Evolutionary conservation across 2,113 vertebrate species (phyloP), one percentile per base, ranked within the genome.

Genomic region (Pseudopipra pipra): DNA sequence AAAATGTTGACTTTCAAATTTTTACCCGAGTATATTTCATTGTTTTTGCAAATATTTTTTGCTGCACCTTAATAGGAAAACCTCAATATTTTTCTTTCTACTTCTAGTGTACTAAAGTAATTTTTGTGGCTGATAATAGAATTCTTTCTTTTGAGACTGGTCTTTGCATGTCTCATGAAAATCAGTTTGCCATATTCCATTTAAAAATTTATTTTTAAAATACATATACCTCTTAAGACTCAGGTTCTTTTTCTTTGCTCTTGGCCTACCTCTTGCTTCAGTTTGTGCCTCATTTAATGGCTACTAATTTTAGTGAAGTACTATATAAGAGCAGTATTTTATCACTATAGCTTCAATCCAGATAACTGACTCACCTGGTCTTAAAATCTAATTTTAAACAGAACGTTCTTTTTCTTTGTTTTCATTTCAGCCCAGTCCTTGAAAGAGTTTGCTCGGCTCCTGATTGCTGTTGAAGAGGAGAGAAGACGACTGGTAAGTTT

Each of bases 401-500:
- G 17, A 62, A 51, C 0, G 0, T 63, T 89, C 3, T 77, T 82
- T 81, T 81, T 49, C 39, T 96, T 68, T 97, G 33, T 94, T 97
- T 97, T 84, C 82, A 7, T 96, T 98, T 90, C 96, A 99, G 99
- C 99, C 72, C 99, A 99, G 92, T 99, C 99, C 23, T 98, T 99
- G 95, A 99, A 99, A 97, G 99, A 99, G 95, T 99, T 99, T 97
- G 99, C 99, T 83, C 98, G 99, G 84, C 98, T 99, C 56, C 96
- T 99, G 59, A 99, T 98, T 95, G 99, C 99, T 3, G 98, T 99
- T 67, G 99, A 99, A 97, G 99, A 99, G 85, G 99, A 99, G 95
- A 98, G 99, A 86, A 98, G 98, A 73, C 98, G 99, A 84, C 95
- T 99, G 98, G 99, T 99, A 97, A 98, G 99, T 97, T 58, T 93